Evolutionary conservation across 2,113 vertebrate genomes (phyloP).

Genomic region (Monarcha castaneiventris): DNA sequence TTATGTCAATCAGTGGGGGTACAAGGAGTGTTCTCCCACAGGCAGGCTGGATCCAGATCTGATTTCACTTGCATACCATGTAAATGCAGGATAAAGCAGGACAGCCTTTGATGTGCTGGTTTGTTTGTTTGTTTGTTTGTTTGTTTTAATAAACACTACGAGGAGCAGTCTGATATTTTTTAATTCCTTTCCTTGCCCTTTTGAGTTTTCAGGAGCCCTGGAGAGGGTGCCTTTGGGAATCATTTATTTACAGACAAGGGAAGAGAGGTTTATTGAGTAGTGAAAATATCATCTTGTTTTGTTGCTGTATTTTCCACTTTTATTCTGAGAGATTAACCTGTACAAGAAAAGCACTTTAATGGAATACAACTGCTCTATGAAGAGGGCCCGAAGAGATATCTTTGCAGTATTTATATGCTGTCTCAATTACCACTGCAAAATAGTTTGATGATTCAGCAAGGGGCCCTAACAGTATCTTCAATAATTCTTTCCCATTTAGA

Average conservation of each 20-base stretch:
- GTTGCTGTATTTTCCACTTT: constrained; percentile 52
- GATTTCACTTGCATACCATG: not conserved
- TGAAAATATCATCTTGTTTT: constrained; percentile 51
- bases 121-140: not conserved
- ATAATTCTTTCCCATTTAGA: constrained; percentile 41
- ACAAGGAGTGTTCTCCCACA: not conserved
- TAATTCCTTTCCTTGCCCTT: constrained; percentile 25
- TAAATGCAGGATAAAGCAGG: not conserved
- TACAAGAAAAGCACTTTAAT: constrained; percentile 48
- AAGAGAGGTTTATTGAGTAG: constrained; percentile 45
- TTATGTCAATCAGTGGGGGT: not conserved
- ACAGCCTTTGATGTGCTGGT: not conserved
- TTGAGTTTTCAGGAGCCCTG: not conserved
- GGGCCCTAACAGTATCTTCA: not conserved
- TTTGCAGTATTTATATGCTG: constrained; percentile 61
- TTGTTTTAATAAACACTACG: not conserved
- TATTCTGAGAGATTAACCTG: constrained; percentile 61
- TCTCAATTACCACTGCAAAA: constrained; percentile 57
- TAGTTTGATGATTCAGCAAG: constrained; percentile 63
- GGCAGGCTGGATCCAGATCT: not conserved
- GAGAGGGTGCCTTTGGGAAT: constrained; percentile 34
- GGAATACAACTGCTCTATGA: constrained; percentile 37
- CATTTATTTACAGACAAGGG: constrained; percentile 47
- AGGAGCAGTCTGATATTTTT: not conserved
- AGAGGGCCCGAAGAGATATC: constrained; percentile 49